Evolutionary conservation across 2,113 vertebrate genomes (phyloP).

Genomic region (Scophthalmus maximus): DNA sequence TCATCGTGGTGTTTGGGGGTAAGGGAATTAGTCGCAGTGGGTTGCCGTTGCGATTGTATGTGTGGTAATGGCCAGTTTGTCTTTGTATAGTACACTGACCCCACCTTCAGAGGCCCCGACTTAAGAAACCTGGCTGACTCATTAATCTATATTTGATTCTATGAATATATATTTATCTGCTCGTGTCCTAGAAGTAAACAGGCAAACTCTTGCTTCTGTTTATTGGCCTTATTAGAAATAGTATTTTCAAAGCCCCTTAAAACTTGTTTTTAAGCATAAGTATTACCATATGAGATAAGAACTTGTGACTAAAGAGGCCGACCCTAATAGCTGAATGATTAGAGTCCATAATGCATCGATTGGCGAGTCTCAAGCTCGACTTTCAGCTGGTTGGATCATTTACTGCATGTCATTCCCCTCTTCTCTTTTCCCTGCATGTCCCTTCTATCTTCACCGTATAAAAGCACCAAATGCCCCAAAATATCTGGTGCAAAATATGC

Average conservation of each 20-base stretch:
- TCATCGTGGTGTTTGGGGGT: slow-evolving; percentile 19
- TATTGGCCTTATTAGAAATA: neutral
- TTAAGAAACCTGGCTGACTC: slow-evolving; percentile 4
- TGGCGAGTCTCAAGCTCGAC: no score
- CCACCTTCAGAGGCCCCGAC: slow-evolving; percentile 18
- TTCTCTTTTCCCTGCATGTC: no score
- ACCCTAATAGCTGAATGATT: neutral
- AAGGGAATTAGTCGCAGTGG: slow-evolving; percentile 52
- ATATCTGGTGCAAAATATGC: no score
- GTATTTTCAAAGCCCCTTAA: neutral
- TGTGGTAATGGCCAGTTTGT: slow-evolving; percentile 22
- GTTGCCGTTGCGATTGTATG: slow-evolving; percentile 36
- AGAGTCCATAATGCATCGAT: neutral
- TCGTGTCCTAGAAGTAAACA: neutral
- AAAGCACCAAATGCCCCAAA: no score
- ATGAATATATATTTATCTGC: slow-evolving; percentile 13
- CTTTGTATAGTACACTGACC: slow-evolving; percentile 29
- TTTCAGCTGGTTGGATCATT: no score
- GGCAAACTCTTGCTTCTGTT: neutral
- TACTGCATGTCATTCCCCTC: no score
- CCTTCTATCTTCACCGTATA: no score
- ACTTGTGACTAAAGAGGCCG: neutral
- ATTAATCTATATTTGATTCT: slow-evolving; percentile 9
- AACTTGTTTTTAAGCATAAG: neutral
- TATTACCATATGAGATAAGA: neutral